A percentile compares a stretch with the other conserved stretches of the same genome.
Conservation (phyloP, 1,140 invertebrate genomes). For the Cardiocondyla obscurior region DNA sequence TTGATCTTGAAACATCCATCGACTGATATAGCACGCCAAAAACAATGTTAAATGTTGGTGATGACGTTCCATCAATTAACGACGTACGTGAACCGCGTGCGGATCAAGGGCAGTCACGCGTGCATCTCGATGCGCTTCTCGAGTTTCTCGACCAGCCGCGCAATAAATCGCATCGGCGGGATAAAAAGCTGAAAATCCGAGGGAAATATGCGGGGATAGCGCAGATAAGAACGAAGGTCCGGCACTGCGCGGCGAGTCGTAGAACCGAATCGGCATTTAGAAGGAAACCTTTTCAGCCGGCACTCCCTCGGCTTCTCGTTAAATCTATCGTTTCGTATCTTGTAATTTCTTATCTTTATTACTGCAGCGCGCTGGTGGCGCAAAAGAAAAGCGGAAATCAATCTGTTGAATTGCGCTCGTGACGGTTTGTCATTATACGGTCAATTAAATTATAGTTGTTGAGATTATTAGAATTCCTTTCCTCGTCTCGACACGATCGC, state of each 20-base stretch:
- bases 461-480: background rate
- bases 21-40: background rate
- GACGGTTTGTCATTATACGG: conserved; percentile 20
- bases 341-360: conserved; percentile 1
- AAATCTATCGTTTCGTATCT: conserved; percentile 38
- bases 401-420: conserved; percentile 30
- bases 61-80: conserved; percentile 42
- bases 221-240: conserved; percentile 19
- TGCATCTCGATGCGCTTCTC: background rate
- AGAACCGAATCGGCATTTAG: conserved; percentile 66
- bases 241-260: conserved; percentile 26
- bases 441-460: conserved; percentile 12
- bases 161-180: conserved; percentile 27
- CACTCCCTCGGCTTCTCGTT: conserved; percentile 58
- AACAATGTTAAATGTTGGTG: background rate
- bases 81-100: conserved; percentile 46
- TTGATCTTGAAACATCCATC: conserved; percentile 17
- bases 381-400: conserved; percentile 46
- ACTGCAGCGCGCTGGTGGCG: background rate
- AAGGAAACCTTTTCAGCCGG: conserved; percentile 68
- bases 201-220: conserved; percentile 27
- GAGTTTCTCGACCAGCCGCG: background rate
- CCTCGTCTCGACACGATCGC: background rate
- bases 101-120: background rate
- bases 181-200: conserved; percentile 20